A percentile compares a stretch with the other conserved stretches of the same genome.
Evolutionary conservation across 2,888 invertebrate species (phyloP).

Genomic region (Endomychus coccineus): DNA sequence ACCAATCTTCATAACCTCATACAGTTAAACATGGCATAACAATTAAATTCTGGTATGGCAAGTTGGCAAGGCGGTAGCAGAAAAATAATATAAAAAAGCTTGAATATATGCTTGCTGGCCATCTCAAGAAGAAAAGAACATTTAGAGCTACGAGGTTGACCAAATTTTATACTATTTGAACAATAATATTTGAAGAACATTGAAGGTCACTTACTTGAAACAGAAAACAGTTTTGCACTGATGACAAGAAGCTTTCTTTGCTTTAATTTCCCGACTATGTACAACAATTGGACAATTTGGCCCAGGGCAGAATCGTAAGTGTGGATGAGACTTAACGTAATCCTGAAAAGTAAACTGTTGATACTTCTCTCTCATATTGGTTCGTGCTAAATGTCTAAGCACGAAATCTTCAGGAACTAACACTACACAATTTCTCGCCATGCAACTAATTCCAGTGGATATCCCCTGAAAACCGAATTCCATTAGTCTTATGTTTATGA

Average conservation of each 20-base stretch:
- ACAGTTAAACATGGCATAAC: no score
- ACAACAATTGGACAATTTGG: constrained; percentile 90
- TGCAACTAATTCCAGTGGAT: constrained; percentile 86
- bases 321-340: constrained; percentile 89
- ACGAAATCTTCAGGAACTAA: constrained; percentile 96
- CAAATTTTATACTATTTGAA: no score
- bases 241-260: constrained; percentile 82
- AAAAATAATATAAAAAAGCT: no score
- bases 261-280: constrained; percentile 71
- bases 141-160: no score
- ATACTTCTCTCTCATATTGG: constrained; percentile 82
- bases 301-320: constrained; percentile 89
- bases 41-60: no score
- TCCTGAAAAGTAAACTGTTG: constrained; percentile 94
- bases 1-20: no score
- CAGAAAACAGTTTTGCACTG: constrained; percentile 88
- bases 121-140: no score
- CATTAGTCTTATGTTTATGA: no score
- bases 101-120: no score
- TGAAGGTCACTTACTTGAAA: constrained; percentile 49
- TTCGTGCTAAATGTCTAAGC: constrained; percentile 72
- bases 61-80: no score
- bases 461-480: constrained; percentile 47
- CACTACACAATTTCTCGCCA: constrained; percentile 91
- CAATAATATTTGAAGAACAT: no score